Conservation (phyloP, 2,113 vertebrate species). For the Pygoscelis adeliae region DNA sequence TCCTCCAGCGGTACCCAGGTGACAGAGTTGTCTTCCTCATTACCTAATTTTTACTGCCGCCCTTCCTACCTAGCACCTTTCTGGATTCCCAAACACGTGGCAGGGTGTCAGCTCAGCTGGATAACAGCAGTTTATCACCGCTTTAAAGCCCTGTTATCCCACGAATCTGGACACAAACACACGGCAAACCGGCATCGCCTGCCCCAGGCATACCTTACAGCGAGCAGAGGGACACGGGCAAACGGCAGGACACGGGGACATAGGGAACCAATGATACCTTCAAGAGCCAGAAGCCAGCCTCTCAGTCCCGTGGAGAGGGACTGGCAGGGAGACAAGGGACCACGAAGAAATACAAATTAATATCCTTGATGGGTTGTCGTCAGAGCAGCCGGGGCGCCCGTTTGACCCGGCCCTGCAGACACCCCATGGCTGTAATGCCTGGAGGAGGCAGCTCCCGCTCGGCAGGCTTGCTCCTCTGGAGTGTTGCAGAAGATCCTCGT, state of each 20-base stretch:
- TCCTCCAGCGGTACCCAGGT: neutral
- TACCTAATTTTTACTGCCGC: neutral
- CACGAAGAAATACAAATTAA: neutral
- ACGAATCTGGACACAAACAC: neutral
- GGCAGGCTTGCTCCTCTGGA: neutral
- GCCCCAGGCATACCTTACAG: neutral
- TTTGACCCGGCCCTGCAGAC: neutral
- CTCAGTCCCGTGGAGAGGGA: neutral
- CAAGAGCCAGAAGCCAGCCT: neutral
- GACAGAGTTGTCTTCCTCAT: neutral
- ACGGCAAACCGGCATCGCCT: neutral
- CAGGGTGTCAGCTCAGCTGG: neutral
- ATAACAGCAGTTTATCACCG: neutral
- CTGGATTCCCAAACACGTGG: neutral
- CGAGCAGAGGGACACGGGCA: neutral
- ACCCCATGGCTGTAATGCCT: neutral
- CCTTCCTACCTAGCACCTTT: neutral
- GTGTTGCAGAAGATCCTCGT: neutral
- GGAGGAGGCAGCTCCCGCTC: neutral
- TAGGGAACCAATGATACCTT: neutral
- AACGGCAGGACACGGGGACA: neutral
- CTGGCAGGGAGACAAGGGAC: neutral
- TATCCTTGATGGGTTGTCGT: neutral
- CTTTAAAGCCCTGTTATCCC: neutral
- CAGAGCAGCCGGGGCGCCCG: accelerated